These are phyloP conservation scores for Limenitis camilla DNA, from an alignment of 2,888 invertebrate genomes.

Conservation along the genomic window DNA sequence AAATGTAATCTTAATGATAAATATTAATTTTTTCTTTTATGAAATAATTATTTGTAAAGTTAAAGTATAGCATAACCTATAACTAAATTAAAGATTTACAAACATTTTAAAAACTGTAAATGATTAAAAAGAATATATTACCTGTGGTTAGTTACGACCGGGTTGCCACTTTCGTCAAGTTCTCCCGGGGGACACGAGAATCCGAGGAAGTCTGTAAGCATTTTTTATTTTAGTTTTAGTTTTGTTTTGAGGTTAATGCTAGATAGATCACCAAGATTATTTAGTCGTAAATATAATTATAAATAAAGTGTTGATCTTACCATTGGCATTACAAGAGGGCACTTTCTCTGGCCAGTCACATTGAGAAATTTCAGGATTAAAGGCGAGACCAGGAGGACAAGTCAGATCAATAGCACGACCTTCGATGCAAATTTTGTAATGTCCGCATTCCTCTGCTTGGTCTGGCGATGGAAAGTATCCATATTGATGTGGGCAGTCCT, in stretches of 20 bases:
- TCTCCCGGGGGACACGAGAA: slow-evolving; percentile 43
- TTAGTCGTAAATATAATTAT: too few relatives aligned
- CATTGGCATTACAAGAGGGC: slow-evolving; percentile 74
- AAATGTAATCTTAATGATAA: too few relatives aligned
- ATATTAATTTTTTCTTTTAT: too few relatives aligned
- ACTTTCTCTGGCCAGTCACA: slow-evolving; percentile 92
- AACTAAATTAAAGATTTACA: too few relatives aligned
- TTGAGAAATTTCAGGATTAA: slow-evolving; percentile 77
- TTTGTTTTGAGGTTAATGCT: too few relatives aligned
- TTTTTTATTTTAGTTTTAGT: too few relatives aligned
- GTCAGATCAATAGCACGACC: slow-evolving; percentile 76
- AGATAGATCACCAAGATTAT: too few relatives aligned
- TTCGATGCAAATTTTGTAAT: slow-evolving; percentile 84
- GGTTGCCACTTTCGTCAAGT: slow-evolving; percentile 31
- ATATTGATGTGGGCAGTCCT: slow-evolving; percentile 84
- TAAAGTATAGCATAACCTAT: too few relatives aligned
- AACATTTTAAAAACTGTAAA: too few relatives aligned
- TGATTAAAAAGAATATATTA: slow-evolving; percentile 27
- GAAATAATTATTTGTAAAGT: too few relatives aligned
- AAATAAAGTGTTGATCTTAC: slow-evolving; percentile 8
- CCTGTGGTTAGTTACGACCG: slow-evolving; percentile 39
- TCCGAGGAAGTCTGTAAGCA: slow-evolving; percentile 49
- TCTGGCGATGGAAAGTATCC: slow-evolving; percentile 78
- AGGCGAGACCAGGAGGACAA: slow-evolving; percentile 86
- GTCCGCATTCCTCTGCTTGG: slow-evolving; percentile 74